Conservation (phyloP, 2,888 invertebrate species). For the Eupithecia pulchellata region DNA sequence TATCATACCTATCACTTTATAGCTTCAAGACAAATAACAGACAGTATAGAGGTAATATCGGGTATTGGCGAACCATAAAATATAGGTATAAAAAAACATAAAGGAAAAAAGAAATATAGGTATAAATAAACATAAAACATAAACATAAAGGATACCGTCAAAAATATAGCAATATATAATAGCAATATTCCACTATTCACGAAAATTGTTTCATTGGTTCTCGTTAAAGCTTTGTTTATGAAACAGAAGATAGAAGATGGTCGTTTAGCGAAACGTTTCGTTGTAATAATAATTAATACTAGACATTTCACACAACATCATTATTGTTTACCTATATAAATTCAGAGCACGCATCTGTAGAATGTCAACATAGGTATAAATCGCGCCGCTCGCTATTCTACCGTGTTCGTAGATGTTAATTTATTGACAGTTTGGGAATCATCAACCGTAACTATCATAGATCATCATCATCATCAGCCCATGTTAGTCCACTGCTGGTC, state of each 20-base stretch:
- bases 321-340: constrained; percentile 36
- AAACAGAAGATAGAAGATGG: constrained; percentile 45
- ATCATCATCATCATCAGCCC: too few relatives aligned
- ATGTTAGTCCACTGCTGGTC: too few relatives aligned
- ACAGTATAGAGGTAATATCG: neutral
- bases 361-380: constrained; percentile 56
- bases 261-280: constrained; percentile 38
- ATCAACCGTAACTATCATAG: neutral
- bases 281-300: constrained; percentile 34
- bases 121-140: too few relatives aligned
- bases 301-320: neutral
- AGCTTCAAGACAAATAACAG: too few relatives aligned
- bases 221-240: constrained; percentile 39
- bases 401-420: constrained; percentile 22
- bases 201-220: neutral
- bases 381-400: constrained; percentile 49
- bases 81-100: too few relatives aligned
- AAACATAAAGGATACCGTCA: too few relatives aligned
- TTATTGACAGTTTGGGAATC: neutral
- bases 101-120: too few relatives aligned
- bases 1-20: too few relatives aligned
- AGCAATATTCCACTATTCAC: neutral
- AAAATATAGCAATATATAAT: neutral
- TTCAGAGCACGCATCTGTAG: constrained; percentile 38
- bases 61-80: neutral